Evolutionary conservation across 1,140 invertebrate genomes (phyloP), one percentile per base, ranked within the genome.

Genomic region (Anastrepha obliqua): DNA sequence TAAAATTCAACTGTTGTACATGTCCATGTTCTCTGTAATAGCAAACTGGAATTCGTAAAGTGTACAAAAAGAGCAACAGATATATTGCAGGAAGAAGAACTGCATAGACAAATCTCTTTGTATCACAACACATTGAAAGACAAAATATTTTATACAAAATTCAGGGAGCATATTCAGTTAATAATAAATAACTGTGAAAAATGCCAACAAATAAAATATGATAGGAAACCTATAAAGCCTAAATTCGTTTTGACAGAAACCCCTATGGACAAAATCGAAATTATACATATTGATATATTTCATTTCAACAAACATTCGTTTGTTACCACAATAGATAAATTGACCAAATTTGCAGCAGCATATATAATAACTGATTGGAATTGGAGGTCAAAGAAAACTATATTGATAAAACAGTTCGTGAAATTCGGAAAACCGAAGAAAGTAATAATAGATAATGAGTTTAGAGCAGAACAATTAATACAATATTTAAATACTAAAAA

Each of bases 171-270:
- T 13, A 62, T 62, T 13, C 60, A 62, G 15, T 62, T 62, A 62
- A 4, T n/a, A 81, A 81, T 17, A 17, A n/a, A n/a, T n/a, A n/a
- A n/a, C n/a, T n/a, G n/a, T n/a, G n/a, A n/a, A n/a, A n/a, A n/a
- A n/a, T n/a, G 74, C 42, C 74, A 81, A 81, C 74, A 81, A 39
- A 55, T 81, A 17, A 81, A 81, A 81, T 81, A 81, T 17, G 74
- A 81, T 42, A 5, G 74, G 8, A 81, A 81, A 20, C 74, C 74
- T 5, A 81, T 81, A 8, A 81, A 81, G 29, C 74, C 74, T 6
- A 81, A 81, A 81, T 81, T 81, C 17, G 6, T 8, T 5, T 39
- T 81, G 9, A 81, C 74, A 20, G 42, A 81, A 39, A 81, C 74
- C 4, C n/a, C 1, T 0, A 65, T 15, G 5, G 15, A 29, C 15